Evolutionary conservation across 2,113 vertebrate species (phyloP).

Genomic region (Corythaixoides concolor): DNA sequence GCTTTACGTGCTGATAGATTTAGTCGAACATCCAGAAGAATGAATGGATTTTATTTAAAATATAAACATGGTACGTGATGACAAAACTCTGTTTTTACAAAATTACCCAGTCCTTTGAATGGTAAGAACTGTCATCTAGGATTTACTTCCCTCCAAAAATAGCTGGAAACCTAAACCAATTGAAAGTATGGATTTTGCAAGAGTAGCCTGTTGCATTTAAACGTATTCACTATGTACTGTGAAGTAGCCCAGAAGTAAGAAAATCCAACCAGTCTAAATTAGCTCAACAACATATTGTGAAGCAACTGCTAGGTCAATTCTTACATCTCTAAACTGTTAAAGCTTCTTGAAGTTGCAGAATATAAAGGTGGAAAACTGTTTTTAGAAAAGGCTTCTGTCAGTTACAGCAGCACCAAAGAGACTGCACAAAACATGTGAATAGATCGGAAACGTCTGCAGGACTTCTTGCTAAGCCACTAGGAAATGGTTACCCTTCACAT

Average conservation of each 20-base stretch:
- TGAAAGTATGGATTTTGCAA: neutral
- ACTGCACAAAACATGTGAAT: neutral
- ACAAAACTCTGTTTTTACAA: neutral
- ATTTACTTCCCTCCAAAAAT: neutral
- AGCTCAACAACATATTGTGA: neutral
- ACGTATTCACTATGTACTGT: accelerated
- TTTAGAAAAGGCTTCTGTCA: neutral
- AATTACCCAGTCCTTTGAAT: neutral
- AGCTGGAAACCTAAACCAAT: neutral
- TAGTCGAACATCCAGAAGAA: neutral
- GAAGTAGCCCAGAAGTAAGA: neutral
- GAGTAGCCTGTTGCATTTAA: neutral
- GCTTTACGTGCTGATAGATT: neutral
- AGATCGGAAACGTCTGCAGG: neutral
- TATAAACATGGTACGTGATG: neutral
- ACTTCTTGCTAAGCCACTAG: neutral
- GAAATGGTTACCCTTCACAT: neutral
- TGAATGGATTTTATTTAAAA: constrained; percentile 31
- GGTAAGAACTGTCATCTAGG: neutral
- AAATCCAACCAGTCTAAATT: neutral
- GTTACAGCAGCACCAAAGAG: neutral
- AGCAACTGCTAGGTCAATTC: neutral
- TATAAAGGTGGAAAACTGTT: neutral
- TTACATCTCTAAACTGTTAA: neutral
- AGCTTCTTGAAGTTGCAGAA: neutral